These are phyloP conservation scores for Dasypus novemcinctus DNA, from an alignment of 2,113 vertebrate species.

Conservation along the genomic window DNA sequence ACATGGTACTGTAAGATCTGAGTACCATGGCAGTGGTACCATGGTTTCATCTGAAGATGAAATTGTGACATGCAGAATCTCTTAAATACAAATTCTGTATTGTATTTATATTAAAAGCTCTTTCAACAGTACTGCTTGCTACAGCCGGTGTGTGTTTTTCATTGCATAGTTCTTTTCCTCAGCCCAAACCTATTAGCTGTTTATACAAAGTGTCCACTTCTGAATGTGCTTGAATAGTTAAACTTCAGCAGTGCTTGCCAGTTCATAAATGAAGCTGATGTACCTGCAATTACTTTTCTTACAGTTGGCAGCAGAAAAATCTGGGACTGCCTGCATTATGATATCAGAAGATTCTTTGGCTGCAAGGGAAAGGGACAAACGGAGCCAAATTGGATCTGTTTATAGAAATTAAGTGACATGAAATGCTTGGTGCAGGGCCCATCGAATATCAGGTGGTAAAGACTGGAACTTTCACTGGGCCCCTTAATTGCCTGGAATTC, in stretches of 20 bases:
- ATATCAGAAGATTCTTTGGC: background rate
- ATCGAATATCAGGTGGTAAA: background rate
- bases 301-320: background rate
- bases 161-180: slow-evolving; percentile 19
- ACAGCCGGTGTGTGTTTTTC: background rate
- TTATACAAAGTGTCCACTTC: slow-evolving; percentile 54
- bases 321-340: background rate
- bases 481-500: background rate
- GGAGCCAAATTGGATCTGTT: background rate
- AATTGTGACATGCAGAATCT: background rate
- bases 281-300: slow-evolving; percentile 61
- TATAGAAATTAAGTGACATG: background rate
- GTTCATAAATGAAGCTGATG: slow-evolving; percentile 49
- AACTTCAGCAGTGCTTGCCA: slow-evolving; percentile 2
- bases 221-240: slow-evolving; percentile 55
- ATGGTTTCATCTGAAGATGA: slow-evolving; percentile 9
- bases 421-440: background rate
- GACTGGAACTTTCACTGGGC: background rate
- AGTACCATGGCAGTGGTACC: background rate
- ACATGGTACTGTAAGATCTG: background rate
- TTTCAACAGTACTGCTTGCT: background rate
- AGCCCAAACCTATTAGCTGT: slow-evolving; percentile 34
- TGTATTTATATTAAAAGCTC: background rate
- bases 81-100: background rate
- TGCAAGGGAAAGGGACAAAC: background rate